Percentiles rank a stretch among this genome's conserved stretches.
Conservation (phyloP, 2,113 vertebrate genomes). For the Chloebia gouldiae region DNA sequence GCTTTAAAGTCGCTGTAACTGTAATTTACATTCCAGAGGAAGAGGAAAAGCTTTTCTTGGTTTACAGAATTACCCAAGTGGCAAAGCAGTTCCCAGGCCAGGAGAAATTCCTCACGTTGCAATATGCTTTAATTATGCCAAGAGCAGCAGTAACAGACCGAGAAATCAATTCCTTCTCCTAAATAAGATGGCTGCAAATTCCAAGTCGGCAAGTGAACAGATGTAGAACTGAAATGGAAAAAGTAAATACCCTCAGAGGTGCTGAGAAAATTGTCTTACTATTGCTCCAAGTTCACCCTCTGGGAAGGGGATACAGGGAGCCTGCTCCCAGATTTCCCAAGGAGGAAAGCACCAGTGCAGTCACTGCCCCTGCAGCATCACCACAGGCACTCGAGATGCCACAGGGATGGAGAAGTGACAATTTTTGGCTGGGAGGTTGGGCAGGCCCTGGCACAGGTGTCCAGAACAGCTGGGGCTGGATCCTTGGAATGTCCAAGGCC, state of each 20-base stretch:
- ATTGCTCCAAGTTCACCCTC: neutral
- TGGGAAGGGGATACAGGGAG: neutral
- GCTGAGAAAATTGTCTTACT: neutral
- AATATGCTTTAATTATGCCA: slow-evolving; percentile 8
- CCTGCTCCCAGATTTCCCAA: neutral
- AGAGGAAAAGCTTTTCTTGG: neutral
- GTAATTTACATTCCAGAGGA: slow-evolving; percentile 20
- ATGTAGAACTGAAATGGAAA: slow-evolving; percentile 40
- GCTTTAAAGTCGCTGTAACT: neutral
- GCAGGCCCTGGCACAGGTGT: fast-evolving
- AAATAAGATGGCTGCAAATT: slow-evolving; percentile 1
- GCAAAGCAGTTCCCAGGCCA: slow-evolving; percentile 40
- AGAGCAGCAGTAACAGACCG: neutral
- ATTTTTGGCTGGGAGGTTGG: neutral
- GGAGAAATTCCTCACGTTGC: slow-evolving; percentile 20
- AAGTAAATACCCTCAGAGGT: neutral
- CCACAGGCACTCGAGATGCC: fast-evolving
- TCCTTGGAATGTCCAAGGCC: neutral
- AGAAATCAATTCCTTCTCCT: slow-evolving; percentile 32
- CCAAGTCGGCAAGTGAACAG: neutral
- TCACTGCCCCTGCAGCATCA: fast-evolving
- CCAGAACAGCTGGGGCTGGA: neutral
- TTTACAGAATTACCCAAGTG: slow-evolving; percentile 41
- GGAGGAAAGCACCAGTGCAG: neutral
- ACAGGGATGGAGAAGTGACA: neutral